Conservation (phyloP, 1,140 invertebrate species). For the Branchinecta lindahli region DNA sequence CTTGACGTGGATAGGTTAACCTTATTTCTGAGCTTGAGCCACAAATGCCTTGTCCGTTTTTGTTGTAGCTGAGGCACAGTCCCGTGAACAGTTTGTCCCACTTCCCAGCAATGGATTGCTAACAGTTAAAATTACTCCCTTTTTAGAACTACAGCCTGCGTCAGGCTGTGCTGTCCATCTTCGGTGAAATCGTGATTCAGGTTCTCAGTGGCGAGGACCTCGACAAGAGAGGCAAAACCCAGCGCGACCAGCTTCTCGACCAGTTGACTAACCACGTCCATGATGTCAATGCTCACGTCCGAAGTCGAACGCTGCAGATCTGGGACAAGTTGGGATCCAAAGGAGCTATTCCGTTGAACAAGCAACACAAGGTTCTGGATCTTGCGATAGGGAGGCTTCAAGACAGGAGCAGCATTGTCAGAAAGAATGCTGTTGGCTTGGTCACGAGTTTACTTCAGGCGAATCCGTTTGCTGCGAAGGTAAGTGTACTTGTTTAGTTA, state of each 20-base stretch:
- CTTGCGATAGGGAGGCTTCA: constrained; percentile 47
- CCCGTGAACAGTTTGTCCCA: too few relatives aligned
- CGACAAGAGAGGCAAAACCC: constrained; percentile 42
- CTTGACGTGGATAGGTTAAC: too few relatives aligned
- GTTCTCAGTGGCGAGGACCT: constrained; percentile 48
- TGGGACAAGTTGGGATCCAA: constrained; percentile 54
- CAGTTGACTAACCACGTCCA: constrained; percentile 60
- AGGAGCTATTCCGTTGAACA: constrained; percentile 49
- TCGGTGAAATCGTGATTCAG: constrained; percentile 53
- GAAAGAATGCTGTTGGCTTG: constrained; percentile 61
- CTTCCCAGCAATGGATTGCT: too few relatives aligned
- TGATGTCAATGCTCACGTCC: constrained; percentile 63
- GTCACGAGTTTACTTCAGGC: constrained; percentile 52
- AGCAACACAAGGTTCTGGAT: constrained; percentile 45
- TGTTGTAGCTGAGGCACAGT: too few relatives aligned
- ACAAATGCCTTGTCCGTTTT: too few relatives aligned
- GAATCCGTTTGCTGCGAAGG: constrained; percentile 55
- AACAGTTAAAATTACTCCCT: too few relatives aligned
- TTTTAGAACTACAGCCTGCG: constrained; percentile 55
- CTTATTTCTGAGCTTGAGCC: too few relatives aligned
- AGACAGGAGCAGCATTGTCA: constrained; percentile 57
- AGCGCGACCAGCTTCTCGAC: constrained; percentile 53
- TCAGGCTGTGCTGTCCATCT: constrained; percentile 58
- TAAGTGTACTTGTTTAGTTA: constrained; percentile 27
- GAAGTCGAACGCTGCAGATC: constrained; percentile 55